These are phyloP conservation scores for Acronicta leporina DNA, from an alignment of 2,888 invertebrate species.

Conservation along the genomic window DNA sequence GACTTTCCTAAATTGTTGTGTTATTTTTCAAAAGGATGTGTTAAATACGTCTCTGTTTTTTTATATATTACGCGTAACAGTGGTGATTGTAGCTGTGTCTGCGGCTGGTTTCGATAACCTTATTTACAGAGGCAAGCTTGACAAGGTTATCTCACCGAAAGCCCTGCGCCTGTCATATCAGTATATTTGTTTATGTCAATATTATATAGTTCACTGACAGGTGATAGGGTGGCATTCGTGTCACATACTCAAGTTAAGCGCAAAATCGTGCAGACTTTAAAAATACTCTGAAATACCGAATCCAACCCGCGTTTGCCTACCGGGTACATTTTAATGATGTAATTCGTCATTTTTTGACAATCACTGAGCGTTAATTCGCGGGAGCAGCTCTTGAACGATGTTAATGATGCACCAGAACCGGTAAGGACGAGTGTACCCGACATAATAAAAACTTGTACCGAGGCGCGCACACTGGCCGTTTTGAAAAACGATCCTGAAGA, in stretches of 20 bases:
- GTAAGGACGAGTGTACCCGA: slow-evolving; percentile 64
- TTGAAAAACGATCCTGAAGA: slow-evolving; percentile 75
- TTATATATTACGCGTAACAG: slow-evolving; percentile 47
- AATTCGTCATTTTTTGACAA: slow-evolving; percentile 73
- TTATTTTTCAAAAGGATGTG: slow-evolving; percentile 9
- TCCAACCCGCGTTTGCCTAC: slow-evolving; percentile 21
- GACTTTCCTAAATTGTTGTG: background rate
- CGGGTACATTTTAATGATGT: slow-evolving; percentile 62
- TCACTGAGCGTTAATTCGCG: slow-evolving; percentile 69
- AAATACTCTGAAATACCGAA: slow-evolving; percentile 1
- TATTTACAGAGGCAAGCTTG: slow-evolving; percentile 71
- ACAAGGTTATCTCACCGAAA: slow-evolving; percentile 77
- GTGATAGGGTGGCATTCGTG: slow-evolving; percentile 6
- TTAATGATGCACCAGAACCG: slow-evolving; percentile 80
- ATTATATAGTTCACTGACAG: slow-evolving; percentile 22
- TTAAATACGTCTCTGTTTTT: slow-evolving; percentile 23
- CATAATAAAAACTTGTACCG: slow-evolving; percentile 75
- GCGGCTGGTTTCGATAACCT: slow-evolving; percentile 67
- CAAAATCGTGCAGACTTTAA: slow-evolving; percentile 1
- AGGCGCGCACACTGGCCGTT: slow-evolving; percentile 64
- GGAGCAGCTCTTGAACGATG: slow-evolving; percentile 66
- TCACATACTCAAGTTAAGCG: slow-evolving; percentile 24
- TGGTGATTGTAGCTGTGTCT: slow-evolving; percentile 59
- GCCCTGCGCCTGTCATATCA: slow-evolving; percentile 70
- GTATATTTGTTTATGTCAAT: slow-evolving; percentile 51